These are phyloP conservation scores for Ormyrus rosae DNA, from an alignment of 2,888 invertebrate species.

Conservation along the genomic window DNA sequence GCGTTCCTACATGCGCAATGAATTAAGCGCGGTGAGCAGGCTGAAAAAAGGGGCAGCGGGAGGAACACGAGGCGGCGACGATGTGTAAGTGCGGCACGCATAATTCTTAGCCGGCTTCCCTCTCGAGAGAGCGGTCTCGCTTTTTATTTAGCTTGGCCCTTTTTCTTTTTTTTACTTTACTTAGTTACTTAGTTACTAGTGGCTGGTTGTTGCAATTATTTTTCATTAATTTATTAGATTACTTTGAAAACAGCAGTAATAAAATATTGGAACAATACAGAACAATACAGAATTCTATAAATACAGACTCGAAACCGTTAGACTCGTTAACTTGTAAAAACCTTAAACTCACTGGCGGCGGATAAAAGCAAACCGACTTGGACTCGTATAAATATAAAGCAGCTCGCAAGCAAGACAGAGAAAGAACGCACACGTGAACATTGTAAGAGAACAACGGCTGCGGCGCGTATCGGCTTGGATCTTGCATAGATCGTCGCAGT, in stretches of 20 bases:
- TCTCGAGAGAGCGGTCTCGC: not conserved
- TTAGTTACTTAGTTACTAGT: no score
- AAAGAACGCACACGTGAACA: not conserved
- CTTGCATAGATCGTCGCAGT: slow-evolving; percentile 36
- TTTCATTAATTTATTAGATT: no score
- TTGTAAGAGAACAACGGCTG: slow-evolving; percentile 17
- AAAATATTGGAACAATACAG: no score
- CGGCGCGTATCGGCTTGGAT: slow-evolving; percentile 25
- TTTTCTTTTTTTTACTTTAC: no score
- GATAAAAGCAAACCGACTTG: no score
- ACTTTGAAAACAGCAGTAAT: no score
- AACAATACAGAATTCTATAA: not conserved
- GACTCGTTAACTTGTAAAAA: no score
- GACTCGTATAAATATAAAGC: no score
- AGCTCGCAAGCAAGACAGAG: not conserved
- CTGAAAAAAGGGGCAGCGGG: not conserved
- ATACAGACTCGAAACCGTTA: not conserved
- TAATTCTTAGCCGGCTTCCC: slow-evolving; percentile 11
- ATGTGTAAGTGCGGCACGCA: not conserved
- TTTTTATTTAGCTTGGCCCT: not conserved
- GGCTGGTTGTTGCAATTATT: no score
- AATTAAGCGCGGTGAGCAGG: not conserved
- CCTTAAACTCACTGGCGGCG: no score
- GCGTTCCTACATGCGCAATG: not conserved
- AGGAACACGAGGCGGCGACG: not conserved